Evolutionary conservation across 2,797 vertebrate genomes (phyloP).

Genomic region (Molossus alvarezi): DNA sequence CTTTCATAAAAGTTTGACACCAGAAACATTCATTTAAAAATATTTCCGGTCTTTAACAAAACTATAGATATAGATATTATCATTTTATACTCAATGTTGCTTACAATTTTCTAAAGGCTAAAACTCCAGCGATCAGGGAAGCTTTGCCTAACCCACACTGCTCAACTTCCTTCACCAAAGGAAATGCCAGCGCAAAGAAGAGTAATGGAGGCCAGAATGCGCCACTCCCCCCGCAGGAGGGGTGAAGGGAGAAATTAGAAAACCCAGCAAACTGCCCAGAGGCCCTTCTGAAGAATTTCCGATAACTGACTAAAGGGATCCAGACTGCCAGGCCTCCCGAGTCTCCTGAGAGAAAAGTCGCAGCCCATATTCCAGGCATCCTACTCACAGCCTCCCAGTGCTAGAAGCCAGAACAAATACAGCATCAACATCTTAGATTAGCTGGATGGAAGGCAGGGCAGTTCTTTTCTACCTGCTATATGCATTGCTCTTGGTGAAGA

Average conservation of each 20-base stretch:
- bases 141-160: neutral
- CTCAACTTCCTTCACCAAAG: neutral
- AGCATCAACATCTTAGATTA: neutral
- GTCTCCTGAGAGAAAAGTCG: neutral
- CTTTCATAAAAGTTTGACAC: neutral
- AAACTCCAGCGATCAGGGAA: constrained; percentile 22
- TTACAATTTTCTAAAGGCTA: constrained; percentile 18
- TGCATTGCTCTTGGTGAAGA: neutral
- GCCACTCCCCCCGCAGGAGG: neutral
- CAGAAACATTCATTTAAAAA: constrained; percentile 19
- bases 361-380: neutral
- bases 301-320: neutral
- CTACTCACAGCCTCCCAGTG: neutral
- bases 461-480: neutral
- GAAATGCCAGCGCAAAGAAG: neutral
- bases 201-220: neutral
- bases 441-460: neutral
- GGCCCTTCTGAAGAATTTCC: neutral
- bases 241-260: neutral
- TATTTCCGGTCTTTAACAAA: constrained; percentile 29
- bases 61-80: neutral
- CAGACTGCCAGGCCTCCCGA: neutral
- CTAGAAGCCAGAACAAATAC: neutral
- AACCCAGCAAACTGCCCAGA: neutral
- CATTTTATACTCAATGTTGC: neutral